Evolutionary conservation across 1,140 invertebrate species (phyloP).

Genomic region (Caerostris darwini): DNA sequence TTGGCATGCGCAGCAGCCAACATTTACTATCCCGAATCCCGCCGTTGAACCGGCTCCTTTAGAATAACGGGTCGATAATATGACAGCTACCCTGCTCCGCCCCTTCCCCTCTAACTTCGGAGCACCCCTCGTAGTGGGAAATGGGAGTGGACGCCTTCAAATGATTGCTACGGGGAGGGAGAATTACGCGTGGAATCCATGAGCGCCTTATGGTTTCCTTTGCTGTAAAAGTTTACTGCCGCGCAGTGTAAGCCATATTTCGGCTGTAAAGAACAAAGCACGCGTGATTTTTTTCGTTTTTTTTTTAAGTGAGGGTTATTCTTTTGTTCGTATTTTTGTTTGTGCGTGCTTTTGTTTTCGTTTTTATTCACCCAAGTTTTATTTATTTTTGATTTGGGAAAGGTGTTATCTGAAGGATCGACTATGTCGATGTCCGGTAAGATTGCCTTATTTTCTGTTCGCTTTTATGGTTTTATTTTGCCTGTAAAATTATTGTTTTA

Average conservation of each 20-base stretch:
- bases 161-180: conserved; percentile 13
- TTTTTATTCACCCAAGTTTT: background rate
- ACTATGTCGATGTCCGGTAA: conserved; percentile 71
- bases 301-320: background rate
- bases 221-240: conserved; percentile 19
- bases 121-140: conserved; percentile 60
- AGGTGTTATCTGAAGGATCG: conserved; percentile 8
- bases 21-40: conserved; percentile 3
- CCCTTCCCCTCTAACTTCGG: conserved; percentile 29
- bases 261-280: background rate
- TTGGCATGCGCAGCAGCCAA: background rate
- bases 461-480: conserved; percentile 4
- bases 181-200: background rate
- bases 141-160: conserved; percentile 59
- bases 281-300: conserved; percentile 36
- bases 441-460: conserved; percentile 14
- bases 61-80: conserved; percentile 75
- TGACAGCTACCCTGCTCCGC: conserved; percentile 63
- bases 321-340: conserved; percentile 62
- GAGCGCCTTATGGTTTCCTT: conserved; percentile 58
- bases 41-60: conserved; percentile 31
- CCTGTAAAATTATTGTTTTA: too few species aligned
- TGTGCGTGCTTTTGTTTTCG: conserved; percentile 49
- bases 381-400: conserved; percentile 10
- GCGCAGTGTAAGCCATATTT: conserved; percentile 52